phyloP scores from a whole-genome alignment of 2,113 vertebrate genomes.

The Perognathus longimembris region DNA sequence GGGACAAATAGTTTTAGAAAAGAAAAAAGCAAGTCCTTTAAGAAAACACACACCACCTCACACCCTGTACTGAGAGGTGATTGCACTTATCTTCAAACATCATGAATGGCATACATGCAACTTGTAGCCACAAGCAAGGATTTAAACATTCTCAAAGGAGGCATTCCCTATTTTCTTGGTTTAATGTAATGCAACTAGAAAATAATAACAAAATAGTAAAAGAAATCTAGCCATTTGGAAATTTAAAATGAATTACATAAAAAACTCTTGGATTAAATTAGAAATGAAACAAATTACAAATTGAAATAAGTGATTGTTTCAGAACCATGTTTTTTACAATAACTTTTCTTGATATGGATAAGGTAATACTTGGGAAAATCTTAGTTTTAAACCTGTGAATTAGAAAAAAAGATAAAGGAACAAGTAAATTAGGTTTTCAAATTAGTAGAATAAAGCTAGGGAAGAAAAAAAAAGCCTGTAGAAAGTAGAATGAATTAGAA shows the following conservation, averaged over 20 bases:
- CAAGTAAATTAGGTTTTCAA: conserved; percentile 35
- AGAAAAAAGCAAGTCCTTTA: not conserved
- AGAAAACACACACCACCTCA: not conserved
- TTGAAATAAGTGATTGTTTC: not conserved
- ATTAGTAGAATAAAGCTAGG: not conserved
- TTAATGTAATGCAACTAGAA: not conserved
- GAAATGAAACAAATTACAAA: not conserved
- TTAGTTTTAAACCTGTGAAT: not conserved
- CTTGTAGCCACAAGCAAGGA: not conserved
- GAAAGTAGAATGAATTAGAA: conserved; percentile 1
- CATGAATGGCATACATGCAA: not conserved
- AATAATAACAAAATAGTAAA: not conserved
- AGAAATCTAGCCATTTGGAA: not conserved
- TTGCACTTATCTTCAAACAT: not conserved
- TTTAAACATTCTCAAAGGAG: not conserved
- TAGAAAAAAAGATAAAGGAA: conserved; percentile 24
- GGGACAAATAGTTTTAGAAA: not conserved
- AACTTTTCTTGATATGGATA: not conserved
- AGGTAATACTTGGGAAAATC: not conserved
- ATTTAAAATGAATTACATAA: conserved; percentile 43
- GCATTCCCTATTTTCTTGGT: not conserved
- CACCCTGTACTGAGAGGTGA: not conserved
- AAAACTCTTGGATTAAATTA: not conserved
- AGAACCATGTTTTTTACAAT: not conserved
- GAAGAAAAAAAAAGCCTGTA: not conserved